Conservation (phyloP, 2,888 invertebrate genomes). For the Oscheius sp. region DNA sequence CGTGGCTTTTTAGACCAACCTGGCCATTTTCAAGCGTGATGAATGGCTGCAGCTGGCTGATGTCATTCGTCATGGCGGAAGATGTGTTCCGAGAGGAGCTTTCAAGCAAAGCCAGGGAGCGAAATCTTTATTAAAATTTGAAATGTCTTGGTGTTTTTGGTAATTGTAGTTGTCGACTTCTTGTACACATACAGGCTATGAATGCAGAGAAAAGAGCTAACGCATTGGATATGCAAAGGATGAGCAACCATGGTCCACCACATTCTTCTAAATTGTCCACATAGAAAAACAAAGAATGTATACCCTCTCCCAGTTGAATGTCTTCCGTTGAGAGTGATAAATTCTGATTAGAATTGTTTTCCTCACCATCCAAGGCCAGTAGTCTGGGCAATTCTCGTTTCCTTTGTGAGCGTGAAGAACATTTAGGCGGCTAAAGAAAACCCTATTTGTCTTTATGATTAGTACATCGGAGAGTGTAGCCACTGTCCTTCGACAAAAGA, state of each 20-base stretch:
- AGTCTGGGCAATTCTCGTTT: constrained; percentile 14
- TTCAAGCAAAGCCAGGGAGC: background rate
- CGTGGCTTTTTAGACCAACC: constrained; percentile 16
- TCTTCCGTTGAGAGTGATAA: constrained; percentile 15
- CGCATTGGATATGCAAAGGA: constrained; percentile 24
- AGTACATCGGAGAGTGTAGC: constrained; percentile 7
- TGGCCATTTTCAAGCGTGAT: constrained; percentile 24
- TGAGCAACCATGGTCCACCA: constrained; percentile 20
- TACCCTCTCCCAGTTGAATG: constrained; percentile 3
- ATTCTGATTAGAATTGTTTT: background rate
- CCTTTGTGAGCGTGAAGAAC: constrained; percentile 9
- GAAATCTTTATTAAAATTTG: constrained; percentile 22
- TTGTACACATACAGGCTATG: constrained; percentile 9
- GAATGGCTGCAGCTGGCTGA: constrained; percentile 22
- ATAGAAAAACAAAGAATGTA: background rate
- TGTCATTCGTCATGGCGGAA: constrained; percentile 25
- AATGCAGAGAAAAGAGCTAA: constrained; percentile 9
- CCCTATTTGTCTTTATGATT: background rate
- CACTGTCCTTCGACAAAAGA: no score
- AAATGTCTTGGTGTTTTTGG: constrained; percentile 22
- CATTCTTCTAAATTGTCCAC: constrained; percentile 15
- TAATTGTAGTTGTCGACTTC: background rate
- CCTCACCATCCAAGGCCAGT: constrained; percentile 1
- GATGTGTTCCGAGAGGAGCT: constrained; percentile 8
- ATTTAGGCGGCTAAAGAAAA: constrained; percentile 15